Evolutionary conservation across 1,140 invertebrate genomes (phyloP), one percentile per base, ranked within the genome.

Genomic region (Tachypleus tridentatus): DNA sequence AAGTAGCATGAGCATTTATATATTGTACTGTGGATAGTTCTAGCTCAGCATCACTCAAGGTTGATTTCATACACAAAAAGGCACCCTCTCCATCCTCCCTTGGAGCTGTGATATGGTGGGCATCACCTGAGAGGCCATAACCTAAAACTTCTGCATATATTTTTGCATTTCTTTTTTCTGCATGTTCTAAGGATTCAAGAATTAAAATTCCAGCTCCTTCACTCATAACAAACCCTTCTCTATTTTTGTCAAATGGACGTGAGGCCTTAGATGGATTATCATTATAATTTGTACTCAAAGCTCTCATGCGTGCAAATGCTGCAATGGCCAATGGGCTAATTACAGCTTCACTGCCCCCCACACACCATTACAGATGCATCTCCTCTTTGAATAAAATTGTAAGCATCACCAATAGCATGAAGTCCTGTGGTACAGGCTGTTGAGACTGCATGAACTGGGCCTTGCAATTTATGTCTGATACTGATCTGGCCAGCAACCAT

Each of bases 171-270:
- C 92, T 81, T 53, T 78, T 74, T 4, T 84, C 65, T 0, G 96
- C 96, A 82, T 96, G 90, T 67, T 90, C 82, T 59, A 94, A 75
- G 76, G 94, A 89, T 80, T 99, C 97, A 52, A 99, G 76, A 8
- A 99, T 80, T 60, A 99, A 71, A 66, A 98, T 82, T 7, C 89
- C 91, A 64, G 89, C 84, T 5, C 97, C 97, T 81, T 99, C 97
- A 2, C 93, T 92, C 89, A 99, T 97, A 0, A 99, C 93, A 82
- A 99, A 99, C n/a, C 97, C 97, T 77, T 97, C 91, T 63, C 97
- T 80, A 52, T 84, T 78, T 67, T 84, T 85, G 77, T 98, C 96
- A 81, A 98, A 99, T 3, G 96, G 97, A 73, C 95, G 81, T n/a
- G 94, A 97, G 4, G 93, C 85, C 74, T 85, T 80, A 56, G 79